Evolutionary conservation across 2,113 vertebrate genomes (phyloP).

Genomic region (Gallinago media): DNA sequence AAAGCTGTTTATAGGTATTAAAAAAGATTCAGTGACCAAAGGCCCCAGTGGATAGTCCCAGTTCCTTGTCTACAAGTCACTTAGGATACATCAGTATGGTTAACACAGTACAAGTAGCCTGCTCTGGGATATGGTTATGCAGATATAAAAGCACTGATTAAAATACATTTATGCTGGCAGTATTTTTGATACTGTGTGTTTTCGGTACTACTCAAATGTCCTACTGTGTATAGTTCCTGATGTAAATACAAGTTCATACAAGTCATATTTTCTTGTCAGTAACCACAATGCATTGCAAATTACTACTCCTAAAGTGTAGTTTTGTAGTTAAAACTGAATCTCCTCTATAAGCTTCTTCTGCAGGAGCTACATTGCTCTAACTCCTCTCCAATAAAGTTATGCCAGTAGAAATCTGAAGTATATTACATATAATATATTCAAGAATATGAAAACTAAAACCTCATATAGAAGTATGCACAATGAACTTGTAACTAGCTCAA

Average conservation of each 20-base stretch:
- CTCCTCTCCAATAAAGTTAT: background rate
- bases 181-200: background rate
- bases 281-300: background rate
- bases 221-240: background rate
- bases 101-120: background rate
- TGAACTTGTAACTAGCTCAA: background rate
- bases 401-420: background rate
- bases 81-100: background rate
- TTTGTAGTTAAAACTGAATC: background rate
- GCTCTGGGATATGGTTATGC: background rate
- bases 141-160: background rate
- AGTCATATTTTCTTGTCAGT: background rate
- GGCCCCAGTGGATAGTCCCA: background rate
- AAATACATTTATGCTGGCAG: background rate
- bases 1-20: background rate
- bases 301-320: accelerated
- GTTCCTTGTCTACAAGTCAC: background rate
- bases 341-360: background rate
- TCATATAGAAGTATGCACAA: background rate
- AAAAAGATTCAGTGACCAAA: conserved; percentile 17
- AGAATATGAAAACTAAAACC: background rate
- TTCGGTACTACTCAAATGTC: background rate
- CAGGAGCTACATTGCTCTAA: background rate
- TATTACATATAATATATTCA: background rate
- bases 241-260: background rate